These are phyloP conservation scores for Scaptomyza montana DNA, from an alignment of 1,140 invertebrate species.

Conservation along the genomic window DNA sequence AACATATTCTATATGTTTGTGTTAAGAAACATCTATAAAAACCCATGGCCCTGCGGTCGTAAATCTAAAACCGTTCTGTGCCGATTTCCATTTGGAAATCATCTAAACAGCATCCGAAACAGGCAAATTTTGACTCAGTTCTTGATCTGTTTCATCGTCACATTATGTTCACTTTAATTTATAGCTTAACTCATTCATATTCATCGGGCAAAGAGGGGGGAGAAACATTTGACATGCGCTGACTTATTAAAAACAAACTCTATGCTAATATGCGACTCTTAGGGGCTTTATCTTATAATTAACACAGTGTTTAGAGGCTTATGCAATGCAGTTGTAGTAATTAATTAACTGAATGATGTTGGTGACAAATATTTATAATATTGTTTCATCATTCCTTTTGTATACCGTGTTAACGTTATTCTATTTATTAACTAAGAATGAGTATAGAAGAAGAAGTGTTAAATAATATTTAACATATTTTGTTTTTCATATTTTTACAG, in stretches of 20 bases:
- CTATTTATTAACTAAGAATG: no score
- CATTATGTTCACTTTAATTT: slow-evolving; percentile 64
- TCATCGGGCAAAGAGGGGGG: slow-evolving; percentile 32
- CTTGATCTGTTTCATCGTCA: slow-evolving; percentile 42
- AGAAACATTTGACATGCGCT: slow-evolving; percentile 23
- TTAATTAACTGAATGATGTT: slow-evolving; percentile 46
- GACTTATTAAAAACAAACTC: slow-evolving; percentile 56
- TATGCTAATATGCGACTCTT: slow-evolving; percentile 40
- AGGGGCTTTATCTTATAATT: not conserved
- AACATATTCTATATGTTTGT: not conserved
- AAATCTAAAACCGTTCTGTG: slow-evolving; percentile 58
- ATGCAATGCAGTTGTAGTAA: slow-evolving; percentile 45
- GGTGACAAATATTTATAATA: slow-evolving; percentile 32
- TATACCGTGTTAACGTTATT: no score
- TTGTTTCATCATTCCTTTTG: slow-evolving; percentile 9
- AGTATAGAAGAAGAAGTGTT: no score
- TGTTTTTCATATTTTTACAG: no score
- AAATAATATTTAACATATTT: no score
- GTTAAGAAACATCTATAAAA: slow-evolving; percentile 37
- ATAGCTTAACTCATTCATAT: slow-evolving; percentile 64
- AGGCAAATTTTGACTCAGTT: slow-evolving; percentile 25
- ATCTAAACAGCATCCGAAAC: slow-evolving; percentile 20
- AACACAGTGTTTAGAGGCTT: slow-evolving; percentile 18
- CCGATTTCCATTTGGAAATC: slow-evolving; percentile 63
- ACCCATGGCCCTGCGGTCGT: slow-evolving; percentile 45